These are phyloP conservation scores for Hystrix brachyura DNA, from an alignment of 2,113 vertebrate genomes.

Conservation along the genomic window DNA sequence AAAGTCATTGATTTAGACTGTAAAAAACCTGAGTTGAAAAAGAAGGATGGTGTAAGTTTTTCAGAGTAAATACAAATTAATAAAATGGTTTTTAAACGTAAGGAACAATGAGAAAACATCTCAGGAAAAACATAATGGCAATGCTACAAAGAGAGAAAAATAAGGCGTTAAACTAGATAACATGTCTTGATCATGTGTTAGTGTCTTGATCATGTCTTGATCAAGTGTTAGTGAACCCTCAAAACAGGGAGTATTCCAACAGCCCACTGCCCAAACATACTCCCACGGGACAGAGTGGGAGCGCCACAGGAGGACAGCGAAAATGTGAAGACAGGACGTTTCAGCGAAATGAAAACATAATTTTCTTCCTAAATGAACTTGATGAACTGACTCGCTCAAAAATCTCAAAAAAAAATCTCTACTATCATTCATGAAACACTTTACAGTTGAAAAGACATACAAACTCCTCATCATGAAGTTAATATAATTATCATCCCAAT, in stretches of 20 bases:
- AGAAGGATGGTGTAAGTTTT: neutral
- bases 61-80: neutral
- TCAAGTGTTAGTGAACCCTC: neutral
- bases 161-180: neutral
- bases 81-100: neutral
- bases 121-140: neutral
- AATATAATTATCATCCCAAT: neutral
- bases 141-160: neutral
- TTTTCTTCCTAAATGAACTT: slow-evolving; percentile 31
- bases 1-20: neutral
- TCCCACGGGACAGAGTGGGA: neutral
- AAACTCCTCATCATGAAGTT: neutral
- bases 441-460: neutral
- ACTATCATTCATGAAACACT: neutral
- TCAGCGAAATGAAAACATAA: neutral
- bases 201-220: neutral
- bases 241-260: no score
- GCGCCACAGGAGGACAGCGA: fast-evolving
- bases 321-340: neutral
- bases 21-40: neutral
- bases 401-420: neutral
- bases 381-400: neutral
- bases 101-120: neutral
- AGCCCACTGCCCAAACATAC: fast-evolving
- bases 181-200: neutral